Evolutionary conservation across 2,888 invertebrate species (phyloP).

Genomic region (Patella ulyssiponensis): DNA sequence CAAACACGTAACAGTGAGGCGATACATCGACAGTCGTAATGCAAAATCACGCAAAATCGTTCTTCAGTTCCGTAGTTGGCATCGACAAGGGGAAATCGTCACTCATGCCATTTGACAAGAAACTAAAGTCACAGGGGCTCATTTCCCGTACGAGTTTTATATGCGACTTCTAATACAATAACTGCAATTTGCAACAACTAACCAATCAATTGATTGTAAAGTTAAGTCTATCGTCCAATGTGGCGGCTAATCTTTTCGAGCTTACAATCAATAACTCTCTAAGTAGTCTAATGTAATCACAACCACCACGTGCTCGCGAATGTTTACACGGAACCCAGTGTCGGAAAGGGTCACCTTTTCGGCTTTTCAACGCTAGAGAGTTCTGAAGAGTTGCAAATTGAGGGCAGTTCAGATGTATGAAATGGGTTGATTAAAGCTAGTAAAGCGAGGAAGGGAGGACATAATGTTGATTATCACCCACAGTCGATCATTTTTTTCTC

Average conservation of each 20-base stretch:
- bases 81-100: conserved; percentile 20
- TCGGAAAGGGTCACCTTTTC: conserved; percentile 14
- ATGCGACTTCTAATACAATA: conserved; percentile 39
- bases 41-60: conserved; percentile 12
- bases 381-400: conserved; percentile 14
- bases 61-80: conserved; percentile 9
- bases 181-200: conserved; percentile 39
- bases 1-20: too few species aligned
- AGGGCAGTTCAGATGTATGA: not conserved
- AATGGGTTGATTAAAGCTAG: not conserved
- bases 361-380: not conserved
- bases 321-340: conserved; percentile 21
- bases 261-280: conserved; percentile 18
- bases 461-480: too few species aligned
- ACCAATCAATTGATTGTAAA: conserved; percentile 34
- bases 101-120: conserved; percentile 26
- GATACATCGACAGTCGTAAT: conserved; percentile 5
- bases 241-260: conserved; percentile 24
- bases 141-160: conserved; percentile 37
- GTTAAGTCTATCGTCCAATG: conserved; percentile 21
- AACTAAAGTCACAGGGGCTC: conserved; percentile 25
- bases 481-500: too few species aligned
- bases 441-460: too few species aligned
- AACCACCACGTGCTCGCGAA: conserved; percentile 18
- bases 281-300: conserved; percentile 24